Evolutionary conservation across 2,888 invertebrate species (phyloP), one percentile per base, ranked within the genome.

Genomic region (Cryptocheilus praepositus): DNA sequence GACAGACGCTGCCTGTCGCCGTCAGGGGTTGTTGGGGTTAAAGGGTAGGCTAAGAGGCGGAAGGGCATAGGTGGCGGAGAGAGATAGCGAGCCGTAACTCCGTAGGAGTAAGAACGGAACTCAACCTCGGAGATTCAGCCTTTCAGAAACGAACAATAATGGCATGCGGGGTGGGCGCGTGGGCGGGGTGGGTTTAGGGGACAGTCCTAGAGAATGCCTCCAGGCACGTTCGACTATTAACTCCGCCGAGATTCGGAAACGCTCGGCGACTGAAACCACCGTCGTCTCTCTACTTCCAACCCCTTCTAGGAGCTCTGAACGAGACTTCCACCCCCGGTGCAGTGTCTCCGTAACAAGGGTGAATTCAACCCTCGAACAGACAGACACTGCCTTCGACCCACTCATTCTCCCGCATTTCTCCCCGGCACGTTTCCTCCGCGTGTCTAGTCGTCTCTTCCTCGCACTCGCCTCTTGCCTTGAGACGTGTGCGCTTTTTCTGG

Each of bases 211-310:
- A 74, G 81, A 70, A 76, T 74, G 75, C 74, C 80, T 77, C 61
- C 71, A 79, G 78, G 77, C 83, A 81, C 81, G 80, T 82, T 83
- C 80, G 73, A 79, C 82, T 84, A 84, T 85, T 82, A 84, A 84
- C 81, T 77, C 78, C 71, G 74, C 74, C 64, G 76, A 83, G 83
- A 84, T 84, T 83, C 77, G 83, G 76, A 69, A 81, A 77, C 76
- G 74, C 70, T 76, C 72, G 73, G 67, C 74, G 76, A 78, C 74
- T 71, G 72, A 81, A 74, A 79, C 71, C 68, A 68, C 72, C 36
- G 36, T 36, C 36, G 36, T 64, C 65, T 68, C 71, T 76, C 79
- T 70, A 74, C 79, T 69, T 69, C 71, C 67, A 72, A 64, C 71
- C 74, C 79, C 71, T 77, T 77, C 77, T 68, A 72, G 63, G 60